Evolutionary conservation across 2,113 vertebrate species (phyloP), one percentile per base, ranked within the genome.

Genomic region (Eulacestoma nigropectus): DNA sequence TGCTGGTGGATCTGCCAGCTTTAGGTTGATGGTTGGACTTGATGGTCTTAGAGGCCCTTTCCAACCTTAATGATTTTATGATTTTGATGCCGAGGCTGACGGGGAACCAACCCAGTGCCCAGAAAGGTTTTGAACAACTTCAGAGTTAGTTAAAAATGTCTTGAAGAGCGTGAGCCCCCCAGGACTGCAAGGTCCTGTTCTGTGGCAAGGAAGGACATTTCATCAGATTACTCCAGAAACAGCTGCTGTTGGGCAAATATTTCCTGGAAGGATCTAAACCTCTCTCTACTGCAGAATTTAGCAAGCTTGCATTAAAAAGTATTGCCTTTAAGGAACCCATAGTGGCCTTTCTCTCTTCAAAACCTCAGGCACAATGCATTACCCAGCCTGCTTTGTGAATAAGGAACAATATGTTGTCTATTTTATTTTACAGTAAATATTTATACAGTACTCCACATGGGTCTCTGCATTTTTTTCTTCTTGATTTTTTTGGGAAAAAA

Each of bases 381-480:
- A 52, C n/a, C 16, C 80, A 91, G 56, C 26, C 57, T 87, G n/a
- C 68, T 83, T 75, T 90, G 56, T 70, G 62, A 92, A 63, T 53
- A 52, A 83, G 63, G 44, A 52, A 60, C 25, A 81, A 62, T 87
- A 57, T 33, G 32, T 53, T 77, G 79, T 65, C 84, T 89, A 62
- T 90, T 96, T 96, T 85, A 82, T 88, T 96, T 94, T 73, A 56
- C 47, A 69, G 52, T 79, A 83, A 94, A 85, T 86, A 91, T 93
- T 93, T 94, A 60, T 84, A 56, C 42, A 94, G 46, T 32, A 90
- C 32, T 89, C 56, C 41, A 35, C 27, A 64, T 78, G 42, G 16
- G 17, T 84, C 87, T 95, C 37, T 73, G 73, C 13, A 39, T 4
- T 78, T 85, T 89, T 89, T 82, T 42, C 60, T 57, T 78, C 73